These are phyloP conservation scores for Philantomba maxwellii DNA, from an alignment of 2,113 vertebrate genomes.

Conservation along the genomic window DNA sequence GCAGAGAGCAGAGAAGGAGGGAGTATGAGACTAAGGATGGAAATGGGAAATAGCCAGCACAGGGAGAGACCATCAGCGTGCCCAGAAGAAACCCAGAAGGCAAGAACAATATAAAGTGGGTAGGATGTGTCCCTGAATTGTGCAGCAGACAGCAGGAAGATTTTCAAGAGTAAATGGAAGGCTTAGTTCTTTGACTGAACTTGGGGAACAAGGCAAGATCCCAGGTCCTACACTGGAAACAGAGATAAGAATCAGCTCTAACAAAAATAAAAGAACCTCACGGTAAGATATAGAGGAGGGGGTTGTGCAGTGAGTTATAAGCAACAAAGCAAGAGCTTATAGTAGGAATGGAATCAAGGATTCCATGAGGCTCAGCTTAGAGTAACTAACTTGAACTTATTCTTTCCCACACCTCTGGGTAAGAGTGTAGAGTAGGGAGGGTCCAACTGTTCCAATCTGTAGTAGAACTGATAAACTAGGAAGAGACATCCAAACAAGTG, in stretches of 20 bases:
- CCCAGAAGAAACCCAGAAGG: not conserved
- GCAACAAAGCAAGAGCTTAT: not conserved
- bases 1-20: not conserved
- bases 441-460: not conserved
- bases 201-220: not conserved
- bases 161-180: not conserved
- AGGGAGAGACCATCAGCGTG: not conserved
- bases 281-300: not conserved
- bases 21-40: accelerated
- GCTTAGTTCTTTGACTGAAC: not conserved
- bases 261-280: not conserved
- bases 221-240: not conserved
- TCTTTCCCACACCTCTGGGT: not conserved
- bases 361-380: not conserved
- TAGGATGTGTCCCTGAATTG: not conserved
- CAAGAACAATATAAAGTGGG: not conserved
- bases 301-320: not conserved
- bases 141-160: not conserved
- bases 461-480: not conserved
- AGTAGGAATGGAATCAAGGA: not conserved
- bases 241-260: not conserved
- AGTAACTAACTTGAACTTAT: not conserved
- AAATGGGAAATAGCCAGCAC: not conserved
- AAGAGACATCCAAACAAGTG: not conserved
- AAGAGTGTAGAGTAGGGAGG: not conserved